Base-by-base conservation (phyloP, 2,797 vertebrate species). In the Myoxocephalus aenaeus region DNA sequence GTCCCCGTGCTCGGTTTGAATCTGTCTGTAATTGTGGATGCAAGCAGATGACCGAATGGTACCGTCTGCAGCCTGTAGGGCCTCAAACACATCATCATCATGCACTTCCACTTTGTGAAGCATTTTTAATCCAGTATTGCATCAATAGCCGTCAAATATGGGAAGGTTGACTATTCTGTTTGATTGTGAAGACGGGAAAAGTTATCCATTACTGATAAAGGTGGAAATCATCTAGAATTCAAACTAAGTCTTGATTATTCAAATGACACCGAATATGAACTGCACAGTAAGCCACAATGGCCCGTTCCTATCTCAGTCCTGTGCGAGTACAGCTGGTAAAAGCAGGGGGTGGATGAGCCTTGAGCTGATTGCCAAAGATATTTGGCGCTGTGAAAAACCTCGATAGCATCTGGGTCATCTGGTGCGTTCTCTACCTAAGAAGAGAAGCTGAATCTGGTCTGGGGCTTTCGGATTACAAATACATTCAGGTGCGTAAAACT, bases 11-110 rank as follows among this genome's bases (percentile, higher is more conserved):
- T 63, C 54, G 50, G 73, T 58, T 63, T 79, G 53, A 82, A 83
- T 82, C 63, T 48, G 81, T 76, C 81, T 71, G 27, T 50, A 64
- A 57, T n/a, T 50, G 4, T 63, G 70, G 58, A 84, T 59, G 63
- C 66, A 82, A 80, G 64, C 65, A 69, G 77, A 80, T 70, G 84
- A 85, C 70, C 80, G 70, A 46, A 6, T 57, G 40, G 6, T 18
- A 13, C 12, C 27, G 34, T 65, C 12, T 34, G 13, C 14, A 61
- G 14, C 56, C 64, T 61, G 32, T 17, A 68, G 61, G 27, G n/a
- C 54, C 20, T 8, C 7, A 2, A 73, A 32, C 14, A 38, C n/a
- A n/a, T n/a, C 22, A 46, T 17, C 3, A 22, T 42, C 62, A 22
- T 27, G 18, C 18, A 70, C 40, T n/a, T 13, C 1, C 38, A 25